Conservation (phyloP, 2,797 vertebrate genomes). For the Florisuga fusca region DNA sequence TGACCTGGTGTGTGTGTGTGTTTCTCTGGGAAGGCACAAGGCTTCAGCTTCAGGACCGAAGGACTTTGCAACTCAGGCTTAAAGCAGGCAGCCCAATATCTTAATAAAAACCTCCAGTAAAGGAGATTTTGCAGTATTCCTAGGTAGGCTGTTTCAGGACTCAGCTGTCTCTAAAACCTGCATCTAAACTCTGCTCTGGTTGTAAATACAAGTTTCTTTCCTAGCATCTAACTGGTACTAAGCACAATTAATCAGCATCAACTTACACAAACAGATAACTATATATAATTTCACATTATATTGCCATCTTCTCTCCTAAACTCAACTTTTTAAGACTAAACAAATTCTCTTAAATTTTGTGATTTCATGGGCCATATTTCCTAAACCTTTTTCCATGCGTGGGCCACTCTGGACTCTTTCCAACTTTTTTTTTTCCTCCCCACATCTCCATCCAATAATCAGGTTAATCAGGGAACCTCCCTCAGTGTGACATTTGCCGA, state of each 20-base stretch:
- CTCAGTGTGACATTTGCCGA: background rate
- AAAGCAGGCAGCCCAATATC: no score
- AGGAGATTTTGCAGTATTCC: no score
- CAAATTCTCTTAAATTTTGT: background rate
- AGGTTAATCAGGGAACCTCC: conserved; percentile 7
- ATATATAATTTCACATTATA: accelerated
- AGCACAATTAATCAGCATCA: background rate
- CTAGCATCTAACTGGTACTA: accelerated
- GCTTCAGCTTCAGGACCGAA: background rate
- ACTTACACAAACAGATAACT: background rate
- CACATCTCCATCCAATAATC: background rate
- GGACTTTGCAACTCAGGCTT: background rate
- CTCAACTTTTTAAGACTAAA: background rate
- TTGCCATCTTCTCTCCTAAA: background rate
- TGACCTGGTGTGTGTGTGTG: accelerated
- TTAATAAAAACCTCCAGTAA: background rate
- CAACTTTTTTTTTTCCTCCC: accelerated
- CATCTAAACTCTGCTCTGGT: background rate
- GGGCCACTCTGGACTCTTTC: background rate
- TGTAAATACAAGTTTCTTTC: background rate
- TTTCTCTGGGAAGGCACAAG: background rate
- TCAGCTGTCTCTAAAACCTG: background rate
- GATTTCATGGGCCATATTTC: background rate
- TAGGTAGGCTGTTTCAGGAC: background rate
- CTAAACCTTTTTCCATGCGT: background rate